Percentiles rank a stretch among this genome's conserved stretches.
Evolutionary conservation across 2,888 invertebrate genomes (phyloP).

Genomic region (Helobdella robusta): DNA sequence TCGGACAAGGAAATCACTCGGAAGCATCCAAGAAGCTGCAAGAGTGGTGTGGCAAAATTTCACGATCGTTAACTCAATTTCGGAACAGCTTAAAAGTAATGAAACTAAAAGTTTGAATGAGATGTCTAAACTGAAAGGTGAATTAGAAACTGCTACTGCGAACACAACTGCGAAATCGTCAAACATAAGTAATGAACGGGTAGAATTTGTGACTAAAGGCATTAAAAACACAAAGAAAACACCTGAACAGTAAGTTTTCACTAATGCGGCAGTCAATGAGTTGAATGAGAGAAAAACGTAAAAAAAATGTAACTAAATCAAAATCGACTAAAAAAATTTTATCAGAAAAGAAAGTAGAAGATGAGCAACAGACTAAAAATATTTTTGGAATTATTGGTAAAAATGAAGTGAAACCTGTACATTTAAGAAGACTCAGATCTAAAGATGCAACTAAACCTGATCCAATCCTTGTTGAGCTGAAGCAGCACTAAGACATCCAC

Average conservation of each 20-base stretch:
- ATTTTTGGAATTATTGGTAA: background rate
- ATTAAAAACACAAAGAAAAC: too few species aligned
- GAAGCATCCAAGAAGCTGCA: background rate
- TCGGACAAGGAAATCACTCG: background rate
- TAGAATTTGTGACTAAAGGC: background rate
- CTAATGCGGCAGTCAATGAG: background rate
- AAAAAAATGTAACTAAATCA: too few species aligned
- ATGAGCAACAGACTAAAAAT: too few species aligned
- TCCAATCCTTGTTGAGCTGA: background rate
- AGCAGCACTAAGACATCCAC: too few species aligned
- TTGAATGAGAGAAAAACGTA: background rate
- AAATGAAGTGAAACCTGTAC: background rate
- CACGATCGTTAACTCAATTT: background rate
- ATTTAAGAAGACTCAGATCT: background rate
- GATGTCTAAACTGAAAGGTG: background rate
- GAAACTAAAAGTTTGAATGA: background rate
- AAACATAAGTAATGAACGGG: background rate
- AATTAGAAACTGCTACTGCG: background rate
- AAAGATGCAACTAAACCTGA: background rate
- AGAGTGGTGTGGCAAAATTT: constrained; percentile 1
- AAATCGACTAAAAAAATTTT: too few species aligned
- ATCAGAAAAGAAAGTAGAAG: too few species aligned
- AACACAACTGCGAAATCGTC: background rate
- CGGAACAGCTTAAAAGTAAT: background rate
- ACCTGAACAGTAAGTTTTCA: background rate